Evolutionary conservation across 2,797 vertebrate species (phyloP).

Genomic region (Galagoides demidoff): DNA sequence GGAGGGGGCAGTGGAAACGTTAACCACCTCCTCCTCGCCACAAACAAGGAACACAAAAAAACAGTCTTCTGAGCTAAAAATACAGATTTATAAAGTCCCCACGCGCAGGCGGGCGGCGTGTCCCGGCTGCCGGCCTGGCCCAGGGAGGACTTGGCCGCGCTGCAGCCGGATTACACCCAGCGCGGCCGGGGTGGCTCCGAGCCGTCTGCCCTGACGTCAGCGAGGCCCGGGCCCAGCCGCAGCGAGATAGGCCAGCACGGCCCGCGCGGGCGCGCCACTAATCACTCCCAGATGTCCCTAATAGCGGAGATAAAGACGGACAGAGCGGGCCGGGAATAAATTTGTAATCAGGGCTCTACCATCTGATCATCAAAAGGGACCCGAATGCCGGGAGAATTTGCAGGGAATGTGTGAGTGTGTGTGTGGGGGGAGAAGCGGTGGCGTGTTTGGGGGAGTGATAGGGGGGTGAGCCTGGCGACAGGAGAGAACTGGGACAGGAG

Average conservation of each 20-base stretch:
- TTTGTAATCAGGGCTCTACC: constrained; percentile 88
- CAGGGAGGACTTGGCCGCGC: constrained; percentile 83
- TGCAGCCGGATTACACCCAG: constrained; percentile 88
- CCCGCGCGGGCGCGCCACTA: constrained; percentile 89
- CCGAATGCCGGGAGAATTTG: constrained; percentile 78
- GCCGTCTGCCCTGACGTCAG: constrained; percentile 93
- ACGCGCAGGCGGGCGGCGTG: constrained; percentile 59
- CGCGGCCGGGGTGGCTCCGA: constrained; percentile 89
- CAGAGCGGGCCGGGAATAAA: constrained; percentile 87
- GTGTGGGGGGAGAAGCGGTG: background rate
- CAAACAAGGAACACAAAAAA: constrained; percentile 57
- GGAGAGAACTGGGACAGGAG: background rate
- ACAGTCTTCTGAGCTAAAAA: constrained; percentile 62
- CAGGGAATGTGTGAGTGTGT: constrained; percentile 21
- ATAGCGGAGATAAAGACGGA: constrained; percentile 91
- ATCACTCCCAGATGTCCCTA: constrained; percentile 94
- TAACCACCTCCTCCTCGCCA: constrained; percentile 5
- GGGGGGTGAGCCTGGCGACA: background rate
- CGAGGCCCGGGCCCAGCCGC: constrained; percentile 87
- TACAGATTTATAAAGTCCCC: constrained; percentile 33
- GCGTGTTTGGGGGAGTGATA: background rate
- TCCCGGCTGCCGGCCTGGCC: constrained; percentile 84
- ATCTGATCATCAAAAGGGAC: constrained; percentile 87
- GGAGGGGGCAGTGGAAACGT: constrained; percentile 14
- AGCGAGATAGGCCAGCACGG: constrained; percentile 86